phyloP scores from a whole-genome alignment of 1,140 invertebrate genomes.

The Holotrichia oblita region DNA sequence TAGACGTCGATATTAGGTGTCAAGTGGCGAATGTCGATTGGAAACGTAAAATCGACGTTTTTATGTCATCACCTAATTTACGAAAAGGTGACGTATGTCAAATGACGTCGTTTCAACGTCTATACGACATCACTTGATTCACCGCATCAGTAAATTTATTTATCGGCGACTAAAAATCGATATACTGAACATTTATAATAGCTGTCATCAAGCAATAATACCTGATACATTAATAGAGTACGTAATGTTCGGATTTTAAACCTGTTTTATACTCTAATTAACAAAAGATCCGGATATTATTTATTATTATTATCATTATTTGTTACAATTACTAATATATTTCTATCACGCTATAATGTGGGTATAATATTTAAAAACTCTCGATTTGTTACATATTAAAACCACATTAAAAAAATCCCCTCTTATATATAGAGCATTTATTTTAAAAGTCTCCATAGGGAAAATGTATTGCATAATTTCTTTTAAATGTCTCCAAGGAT shows the following conservation, averaged over 20 bases:
- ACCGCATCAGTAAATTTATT: conserved; percentile 8
- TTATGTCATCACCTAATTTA: neutral
- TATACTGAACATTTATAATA: neutral
- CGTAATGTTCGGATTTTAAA: too few species aligned
- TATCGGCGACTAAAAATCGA: neutral
- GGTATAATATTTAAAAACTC: neutral
- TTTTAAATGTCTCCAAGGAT: too few species aligned
- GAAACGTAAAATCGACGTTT: conserved; percentile 5
- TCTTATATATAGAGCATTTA: too few species aligned
- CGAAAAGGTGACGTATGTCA: conserved; percentile 1
- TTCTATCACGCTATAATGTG: too few species aligned
- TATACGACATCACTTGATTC: neutral
- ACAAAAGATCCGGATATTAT: too few species aligned
- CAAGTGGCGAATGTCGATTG: neutral
- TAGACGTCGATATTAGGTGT: conserved; percentile 12
- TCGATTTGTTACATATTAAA: too few species aligned
- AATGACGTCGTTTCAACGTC: neutral
- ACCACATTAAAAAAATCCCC: neutral
- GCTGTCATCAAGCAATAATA: neutral
- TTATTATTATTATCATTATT: too few species aligned
- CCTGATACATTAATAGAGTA: neutral
- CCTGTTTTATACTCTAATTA: too few species aligned
- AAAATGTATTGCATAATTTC: too few species aligned
- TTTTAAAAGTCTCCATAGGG: too few species aligned
- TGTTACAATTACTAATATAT: too few species aligned